Evolutionary conservation across 2,797 vertebrate species (phyloP).

Genomic region (Brachyrhaphis roseni): DNA sequence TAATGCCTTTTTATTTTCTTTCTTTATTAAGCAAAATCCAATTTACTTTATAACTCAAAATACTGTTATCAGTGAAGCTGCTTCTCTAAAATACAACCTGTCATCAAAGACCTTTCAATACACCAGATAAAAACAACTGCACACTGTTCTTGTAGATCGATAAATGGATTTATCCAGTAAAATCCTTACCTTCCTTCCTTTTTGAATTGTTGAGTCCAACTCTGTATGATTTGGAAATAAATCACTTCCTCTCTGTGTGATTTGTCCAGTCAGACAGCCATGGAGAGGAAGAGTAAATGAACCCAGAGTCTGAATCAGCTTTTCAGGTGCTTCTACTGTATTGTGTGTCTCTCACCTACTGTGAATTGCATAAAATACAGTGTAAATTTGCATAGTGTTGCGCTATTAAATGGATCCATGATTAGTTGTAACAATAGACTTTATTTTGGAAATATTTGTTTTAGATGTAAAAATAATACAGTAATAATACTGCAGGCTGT

Average conservation of each 20-base stretch:
- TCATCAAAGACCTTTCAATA: background rate
- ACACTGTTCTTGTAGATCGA: background rate
- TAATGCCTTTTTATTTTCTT: background rate
- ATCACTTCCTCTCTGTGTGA: background rate
- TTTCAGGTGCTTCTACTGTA: background rate
- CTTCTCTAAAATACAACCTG: background rate
- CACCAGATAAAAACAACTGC: background rate
- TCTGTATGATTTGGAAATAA: background rate
- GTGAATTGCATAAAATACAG: background rate
- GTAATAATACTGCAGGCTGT: no score
- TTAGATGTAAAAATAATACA: no score
- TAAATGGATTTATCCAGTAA: background rate
- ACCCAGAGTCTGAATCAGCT: background rate
- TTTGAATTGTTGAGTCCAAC: background rate
- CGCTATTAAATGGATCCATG: background rate
- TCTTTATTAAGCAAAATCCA: background rate
- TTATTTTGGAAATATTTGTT: no score
- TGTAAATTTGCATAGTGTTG: background rate
- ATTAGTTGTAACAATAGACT: no score
- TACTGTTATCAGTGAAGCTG: background rate
- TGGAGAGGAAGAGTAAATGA: background rate
- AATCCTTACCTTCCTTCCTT: background rate
- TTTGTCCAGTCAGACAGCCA: background rate
- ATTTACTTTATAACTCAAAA: background rate
- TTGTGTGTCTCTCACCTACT: background rate